Conservation (phyloP, 2,113 vertebrate genomes). For the Gorilla gorilla region DNA sequence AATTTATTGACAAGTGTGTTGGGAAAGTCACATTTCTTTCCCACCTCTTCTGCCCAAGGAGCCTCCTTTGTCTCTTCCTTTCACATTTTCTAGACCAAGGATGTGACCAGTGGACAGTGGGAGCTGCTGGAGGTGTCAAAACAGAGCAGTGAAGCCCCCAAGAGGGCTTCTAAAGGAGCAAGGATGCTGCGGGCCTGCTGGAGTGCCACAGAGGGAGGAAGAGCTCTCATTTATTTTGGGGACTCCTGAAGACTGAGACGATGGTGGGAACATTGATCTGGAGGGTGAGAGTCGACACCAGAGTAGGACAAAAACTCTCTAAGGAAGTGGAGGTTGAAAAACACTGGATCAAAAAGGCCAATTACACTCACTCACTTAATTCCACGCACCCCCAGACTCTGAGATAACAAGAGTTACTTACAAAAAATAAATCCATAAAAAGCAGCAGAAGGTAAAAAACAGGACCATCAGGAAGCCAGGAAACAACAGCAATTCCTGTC, state of each 20-base stretch:
- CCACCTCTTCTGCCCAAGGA: neutral
- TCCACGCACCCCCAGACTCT: neutral
- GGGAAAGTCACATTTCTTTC: neutral
- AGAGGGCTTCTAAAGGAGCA: neutral
- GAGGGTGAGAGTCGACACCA: neutral
- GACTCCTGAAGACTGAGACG: rapidly evolving
- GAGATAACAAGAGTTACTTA: neutral
- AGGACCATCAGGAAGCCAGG: neutral
- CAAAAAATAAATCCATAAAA: no score
- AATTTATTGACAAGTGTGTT: no score
- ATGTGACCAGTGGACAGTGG: neutral
- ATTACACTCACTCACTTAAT: neutral
- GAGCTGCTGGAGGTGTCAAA: neutral
- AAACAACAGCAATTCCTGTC: neutral
- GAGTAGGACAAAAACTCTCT: neutral
- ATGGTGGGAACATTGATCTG: no score
- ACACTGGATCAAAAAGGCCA: rapidly evolving
- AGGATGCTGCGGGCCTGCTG: no score
- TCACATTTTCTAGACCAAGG: neutral
- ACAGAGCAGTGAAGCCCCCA: neutral
- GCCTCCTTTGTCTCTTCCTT: neutral
- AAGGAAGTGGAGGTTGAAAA: neutral
- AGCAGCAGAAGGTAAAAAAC: neutral
- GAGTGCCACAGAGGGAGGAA: neutral
- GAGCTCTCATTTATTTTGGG: neutral